phyloP scores from a whole-genome alignment of 2,888 invertebrate species.

The Neria commutata region DNA sequence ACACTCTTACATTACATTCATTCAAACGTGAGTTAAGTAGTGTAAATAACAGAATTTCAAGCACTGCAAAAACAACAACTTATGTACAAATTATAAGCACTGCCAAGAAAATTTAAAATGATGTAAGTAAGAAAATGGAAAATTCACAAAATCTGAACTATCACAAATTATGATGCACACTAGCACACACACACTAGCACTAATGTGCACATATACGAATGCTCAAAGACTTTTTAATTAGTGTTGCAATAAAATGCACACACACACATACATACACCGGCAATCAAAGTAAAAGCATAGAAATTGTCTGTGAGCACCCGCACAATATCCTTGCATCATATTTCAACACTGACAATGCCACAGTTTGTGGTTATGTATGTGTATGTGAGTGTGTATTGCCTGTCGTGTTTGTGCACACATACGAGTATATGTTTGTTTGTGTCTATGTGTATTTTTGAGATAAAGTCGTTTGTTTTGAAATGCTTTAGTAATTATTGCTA shows the following conservation, averaged over 20 bases:
- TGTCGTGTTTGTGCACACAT: too few relatives aligned
- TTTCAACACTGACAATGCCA: neutral
- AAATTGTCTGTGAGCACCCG: too few relatives aligned
- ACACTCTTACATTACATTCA: too few relatives aligned
- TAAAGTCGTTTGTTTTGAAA: conserved; percentile 54
- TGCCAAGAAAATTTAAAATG: too few relatives aligned
- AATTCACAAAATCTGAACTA: neutral
- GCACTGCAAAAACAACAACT: too few relatives aligned
- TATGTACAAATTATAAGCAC: neutral
- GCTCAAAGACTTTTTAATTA: too few relatives aligned
- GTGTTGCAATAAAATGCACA: neutral
- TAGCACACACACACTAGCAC: neutral
- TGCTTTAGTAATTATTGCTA: conserved; percentile 50
- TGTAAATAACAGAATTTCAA: too few relatives aligned
- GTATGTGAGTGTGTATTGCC: neutral
- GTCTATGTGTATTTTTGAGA: conserved; percentile 38
- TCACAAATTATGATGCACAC: neutral
- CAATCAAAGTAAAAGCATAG: neutral
- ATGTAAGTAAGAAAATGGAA: too few relatives aligned
- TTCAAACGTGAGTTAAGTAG: too few relatives aligned
- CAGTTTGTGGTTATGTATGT: too few relatives aligned
- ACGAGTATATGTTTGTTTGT: conserved; percentile 31
- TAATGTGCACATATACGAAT: neutral
- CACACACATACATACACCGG: neutral
- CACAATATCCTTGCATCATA: too few relatives aligned